Percentiles rank a stretch among this genome's conserved stretches.
phyloP scores from a whole-genome alignment of 2,113 vertebrate genomes.

The Cyanoderma ruficeps region DNA sequence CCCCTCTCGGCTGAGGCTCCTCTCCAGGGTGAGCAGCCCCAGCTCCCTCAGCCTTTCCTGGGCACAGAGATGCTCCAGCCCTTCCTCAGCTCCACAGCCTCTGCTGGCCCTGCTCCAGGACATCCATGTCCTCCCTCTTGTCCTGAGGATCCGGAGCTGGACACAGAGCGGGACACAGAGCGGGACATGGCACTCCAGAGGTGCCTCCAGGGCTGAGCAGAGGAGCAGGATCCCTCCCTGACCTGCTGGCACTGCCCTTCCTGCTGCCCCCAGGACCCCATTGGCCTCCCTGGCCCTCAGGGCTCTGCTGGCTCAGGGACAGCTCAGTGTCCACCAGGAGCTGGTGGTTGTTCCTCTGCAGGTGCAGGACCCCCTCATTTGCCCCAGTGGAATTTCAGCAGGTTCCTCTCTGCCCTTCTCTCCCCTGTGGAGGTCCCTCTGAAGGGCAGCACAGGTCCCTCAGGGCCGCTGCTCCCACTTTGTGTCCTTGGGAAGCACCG shows the following conservation, averaged over 20 bases:
- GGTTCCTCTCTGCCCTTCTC: not conserved
- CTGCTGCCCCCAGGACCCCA: not conserved
- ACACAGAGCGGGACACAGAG: not conserved
- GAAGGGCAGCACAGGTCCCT: not conserved
- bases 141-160: not conserved
- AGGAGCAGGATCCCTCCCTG: not conserved
- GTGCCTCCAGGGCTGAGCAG: not conserved
- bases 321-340: not conserved
- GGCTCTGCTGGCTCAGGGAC: not conserved
- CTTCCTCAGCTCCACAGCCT: not conserved
- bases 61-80: not conserved
- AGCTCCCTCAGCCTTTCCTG: not conserved
- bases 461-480: not conserved
- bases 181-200: not conserved
- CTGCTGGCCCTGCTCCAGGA: not conserved
- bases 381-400: not conserved
- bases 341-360: not conserved
- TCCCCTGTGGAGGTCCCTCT: not conserved
- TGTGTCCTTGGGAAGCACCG: not conserved
- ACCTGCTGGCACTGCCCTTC: not conserved
- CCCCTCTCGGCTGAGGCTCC: not conserved
- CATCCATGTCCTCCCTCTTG: not conserved
- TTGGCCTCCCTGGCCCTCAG: accelerated
- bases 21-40: not conserved
- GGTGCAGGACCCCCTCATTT: not conserved